Evolutionary conservation across 2,113 vertebrate genomes (phyloP).

Genomic region (Tenrec ecaudatus): DNA sequence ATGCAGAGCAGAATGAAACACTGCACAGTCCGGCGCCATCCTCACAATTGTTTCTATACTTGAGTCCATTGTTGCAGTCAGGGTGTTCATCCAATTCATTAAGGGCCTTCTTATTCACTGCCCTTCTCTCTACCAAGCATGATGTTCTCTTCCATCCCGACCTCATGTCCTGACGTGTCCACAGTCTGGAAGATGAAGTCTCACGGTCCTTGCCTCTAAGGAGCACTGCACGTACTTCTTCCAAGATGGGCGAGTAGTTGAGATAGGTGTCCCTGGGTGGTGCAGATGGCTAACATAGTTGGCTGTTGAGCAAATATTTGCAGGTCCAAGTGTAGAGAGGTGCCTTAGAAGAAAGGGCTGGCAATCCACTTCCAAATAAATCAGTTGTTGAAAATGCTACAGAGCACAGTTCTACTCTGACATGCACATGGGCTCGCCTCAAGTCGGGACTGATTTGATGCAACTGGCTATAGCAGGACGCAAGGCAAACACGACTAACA

Average conservation of each 20-base stretch:
- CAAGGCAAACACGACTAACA: neutral
- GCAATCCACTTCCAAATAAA: neutral
- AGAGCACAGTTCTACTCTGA: neutral
- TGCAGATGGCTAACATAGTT: neutral
- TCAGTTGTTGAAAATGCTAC: neutral
- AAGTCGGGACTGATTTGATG: neutral
- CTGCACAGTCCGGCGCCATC: no score
- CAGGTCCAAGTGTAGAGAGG: neutral
- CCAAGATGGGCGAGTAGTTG: neutral
- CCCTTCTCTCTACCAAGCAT: no score
- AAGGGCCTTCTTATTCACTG: no score
- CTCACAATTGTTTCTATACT: no score
- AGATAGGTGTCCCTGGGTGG: neutral
- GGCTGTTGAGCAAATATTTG: neutral
- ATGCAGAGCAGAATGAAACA: no score
- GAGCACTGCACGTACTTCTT: no score
- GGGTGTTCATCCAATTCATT: no score
- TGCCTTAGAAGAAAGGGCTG: neutral
- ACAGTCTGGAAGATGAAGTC: no score
- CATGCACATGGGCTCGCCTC: neutral
- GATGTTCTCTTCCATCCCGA: no score
- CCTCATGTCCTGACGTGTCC: no score
- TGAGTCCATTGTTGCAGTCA: no score
- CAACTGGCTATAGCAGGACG: neutral
- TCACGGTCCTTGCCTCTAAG: no score